These are phyloP conservation scores for Chymomyza caudatula DNA, from an alignment of 2,888 invertebrate genomes.

Conservation along the genomic window DNA sequence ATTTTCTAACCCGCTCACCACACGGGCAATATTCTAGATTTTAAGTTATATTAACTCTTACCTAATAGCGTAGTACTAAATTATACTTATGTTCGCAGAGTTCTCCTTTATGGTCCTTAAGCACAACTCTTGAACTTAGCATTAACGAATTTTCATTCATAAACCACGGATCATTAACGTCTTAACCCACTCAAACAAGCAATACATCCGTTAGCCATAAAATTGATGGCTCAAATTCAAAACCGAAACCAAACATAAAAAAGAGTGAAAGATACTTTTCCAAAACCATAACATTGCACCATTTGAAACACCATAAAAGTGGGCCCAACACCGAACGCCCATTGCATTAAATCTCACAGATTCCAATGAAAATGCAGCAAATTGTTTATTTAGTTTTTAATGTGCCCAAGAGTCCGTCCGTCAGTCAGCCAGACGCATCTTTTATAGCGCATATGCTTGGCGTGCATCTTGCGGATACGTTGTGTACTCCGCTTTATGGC, in stretches of 20 bases:
- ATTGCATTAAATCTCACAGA: conserved; percentile 67
- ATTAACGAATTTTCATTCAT: no score
- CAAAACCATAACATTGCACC: conserved; percentile 14
- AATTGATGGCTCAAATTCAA: conserved; percentile 68
- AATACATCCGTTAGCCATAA: conserved; percentile 67
- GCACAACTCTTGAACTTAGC: no score
- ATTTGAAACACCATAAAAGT: conserved; percentile 35
- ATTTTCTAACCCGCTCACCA: no score
- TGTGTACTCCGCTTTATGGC: conserved; percentile 61
- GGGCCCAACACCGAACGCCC: conserved; percentile 22
- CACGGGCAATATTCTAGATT: no score
- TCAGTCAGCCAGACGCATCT: conserved; percentile 9
- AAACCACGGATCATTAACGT: neutral
- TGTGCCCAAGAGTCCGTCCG: conserved; percentile 21
- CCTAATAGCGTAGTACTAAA: no score
- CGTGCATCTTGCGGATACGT: conserved; percentile 38
- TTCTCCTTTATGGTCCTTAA: no score
- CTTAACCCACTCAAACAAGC: conserved; percentile 31
- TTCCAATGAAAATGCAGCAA: conserved; percentile 71
- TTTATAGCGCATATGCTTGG: conserved; percentile 41
- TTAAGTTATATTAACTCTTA: no score
- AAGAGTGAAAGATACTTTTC: conserved; percentile 35
- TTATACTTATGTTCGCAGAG: no score
- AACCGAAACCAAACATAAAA: conserved; percentile 30
- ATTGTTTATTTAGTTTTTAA: conserved; percentile 73